Evolutionary conservation across 92 coral and sea anemone species (phyloP).

Genomic region (Paramuricea clavata): DNA sequence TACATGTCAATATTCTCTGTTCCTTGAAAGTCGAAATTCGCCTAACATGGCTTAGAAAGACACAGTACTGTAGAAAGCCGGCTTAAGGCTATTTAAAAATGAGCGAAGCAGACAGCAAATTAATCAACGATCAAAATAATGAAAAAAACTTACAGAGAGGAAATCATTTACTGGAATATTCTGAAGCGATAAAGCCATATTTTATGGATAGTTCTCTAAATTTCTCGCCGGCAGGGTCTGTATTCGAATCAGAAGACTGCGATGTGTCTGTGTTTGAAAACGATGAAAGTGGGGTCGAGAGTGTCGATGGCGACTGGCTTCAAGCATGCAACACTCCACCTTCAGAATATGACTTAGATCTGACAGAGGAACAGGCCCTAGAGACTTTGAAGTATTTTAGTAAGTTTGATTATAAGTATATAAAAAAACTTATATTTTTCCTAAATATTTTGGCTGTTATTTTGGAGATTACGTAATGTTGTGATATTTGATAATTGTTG

Average conservation of each 20-base stretch:
- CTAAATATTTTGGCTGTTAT: neutral
- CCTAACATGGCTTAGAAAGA: neutral
- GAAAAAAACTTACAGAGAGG: neutral
- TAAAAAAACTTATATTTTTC: neutral
- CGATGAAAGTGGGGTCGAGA: constrained; percentile 97
- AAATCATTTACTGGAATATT: neutral
- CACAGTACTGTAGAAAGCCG: neutral
- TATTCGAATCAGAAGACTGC: constrained; percentile 38
- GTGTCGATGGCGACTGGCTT: constrained; percentile 84
- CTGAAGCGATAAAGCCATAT: neutral
- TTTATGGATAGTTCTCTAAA: constrained; percentile 16
- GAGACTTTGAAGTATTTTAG: constrained; percentile 97
- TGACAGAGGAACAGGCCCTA: constrained; percentile 94
- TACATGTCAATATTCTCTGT: neutral
- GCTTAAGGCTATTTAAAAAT: neutral
- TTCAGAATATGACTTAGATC: constrained; percentile 84
- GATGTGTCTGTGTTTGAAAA: constrained; percentile 74
- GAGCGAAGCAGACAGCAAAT: neutral
- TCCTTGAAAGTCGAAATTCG: neutral
- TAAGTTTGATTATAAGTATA: constrained; percentile 79
- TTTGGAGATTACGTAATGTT: neutral
- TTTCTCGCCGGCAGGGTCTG: constrained; percentile 27
- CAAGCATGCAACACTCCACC: constrained; percentile 61
- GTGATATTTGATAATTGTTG: neutral
- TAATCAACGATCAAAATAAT: neutral